A percentile compares a stretch with the other conserved stretches of the same genome.
phyloP scores from a whole-genome alignment of 2,113 vertebrate species.

The Mustela lutreola region DNA sequence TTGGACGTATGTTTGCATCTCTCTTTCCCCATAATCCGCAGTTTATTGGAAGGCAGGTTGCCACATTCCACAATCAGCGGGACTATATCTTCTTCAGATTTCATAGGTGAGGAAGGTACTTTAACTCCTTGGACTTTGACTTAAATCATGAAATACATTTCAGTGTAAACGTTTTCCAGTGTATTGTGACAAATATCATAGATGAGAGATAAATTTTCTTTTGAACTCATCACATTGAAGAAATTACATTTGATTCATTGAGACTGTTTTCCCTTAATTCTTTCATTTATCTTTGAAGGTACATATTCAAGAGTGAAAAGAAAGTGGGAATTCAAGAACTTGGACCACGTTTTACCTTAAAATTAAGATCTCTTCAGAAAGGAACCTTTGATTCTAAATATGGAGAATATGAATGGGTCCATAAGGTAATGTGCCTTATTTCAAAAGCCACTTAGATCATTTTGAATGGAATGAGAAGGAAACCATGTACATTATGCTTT shows the following conservation, averaged over 20 bases:
- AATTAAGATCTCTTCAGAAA: slow-evolving; percentile 97
- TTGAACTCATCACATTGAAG: not conserved
- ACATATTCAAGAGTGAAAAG: slow-evolving; percentile 98
- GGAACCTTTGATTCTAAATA: slow-evolving; percentile 99
- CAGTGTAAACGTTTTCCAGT: slow-evolving; percentile 9
- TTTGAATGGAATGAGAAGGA: slow-evolving; percentile 11
- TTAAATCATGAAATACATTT: slow-evolving; percentile 45
- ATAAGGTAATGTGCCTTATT: slow-evolving; percentile 92
- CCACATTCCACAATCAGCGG: slow-evolving; percentile 98
- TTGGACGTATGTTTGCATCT: slow-evolving; percentile 96
- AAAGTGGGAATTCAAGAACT: slow-evolving; percentile 98
- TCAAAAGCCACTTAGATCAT: slow-evolving; percentile 7
- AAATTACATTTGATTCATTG: not conserved
- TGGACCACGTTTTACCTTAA: slow-evolving; percentile 98
- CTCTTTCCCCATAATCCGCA: slow-evolving; percentile 97
- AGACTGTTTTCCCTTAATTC: slow-evolving; percentile 26
- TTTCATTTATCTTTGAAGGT: slow-evolving; percentile 84
- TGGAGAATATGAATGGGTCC: slow-evolving; percentile 99
- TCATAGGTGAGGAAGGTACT: slow-evolving; percentile 91
- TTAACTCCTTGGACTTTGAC: not conserved
- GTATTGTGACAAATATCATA: not conserved
- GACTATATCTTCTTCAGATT: slow-evolving; percentile 99
- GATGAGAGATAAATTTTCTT: not conserved
- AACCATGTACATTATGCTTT: not conserved
- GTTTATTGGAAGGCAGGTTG: slow-evolving; percentile 97